These are phyloP conservation scores for Drosophila pectinifera DNA, from an alignment of 1,140 invertebrate species.

Conservation along the genomic window DNA sequence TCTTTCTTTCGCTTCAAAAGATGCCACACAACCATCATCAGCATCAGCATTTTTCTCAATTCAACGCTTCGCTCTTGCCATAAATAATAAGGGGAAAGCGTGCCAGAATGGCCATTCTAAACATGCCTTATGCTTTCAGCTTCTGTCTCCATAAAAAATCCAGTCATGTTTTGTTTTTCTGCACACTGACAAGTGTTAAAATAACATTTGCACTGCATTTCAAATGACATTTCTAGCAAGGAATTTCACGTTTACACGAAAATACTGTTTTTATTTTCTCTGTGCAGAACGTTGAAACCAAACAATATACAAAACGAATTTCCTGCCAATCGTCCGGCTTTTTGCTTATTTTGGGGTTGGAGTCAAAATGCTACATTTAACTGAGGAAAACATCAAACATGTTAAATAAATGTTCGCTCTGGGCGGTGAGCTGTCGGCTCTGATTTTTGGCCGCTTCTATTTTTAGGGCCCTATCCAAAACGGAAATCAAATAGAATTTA, in stretches of 20 bases:
- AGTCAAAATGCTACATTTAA: constrained; percentile 42
- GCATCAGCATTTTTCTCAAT: constrained; percentile 32
- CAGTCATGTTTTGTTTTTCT: constrained; percentile 41
- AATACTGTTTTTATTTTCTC: constrained; percentile 6
- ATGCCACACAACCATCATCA: neutral
- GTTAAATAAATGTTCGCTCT: constrained; percentile 40
- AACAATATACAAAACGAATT: constrained; percentile 53
- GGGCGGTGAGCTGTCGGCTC: constrained; percentile 15
- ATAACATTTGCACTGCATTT: constrained; percentile 65
- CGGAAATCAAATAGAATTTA: constrained; percentile 58
- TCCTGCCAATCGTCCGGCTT: constrained; percentile 17
- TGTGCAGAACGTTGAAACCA: constrained; percentile 28
- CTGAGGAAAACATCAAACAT: constrained; percentile 48
- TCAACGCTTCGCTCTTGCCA: constrained; percentile 29
- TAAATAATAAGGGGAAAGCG: constrained; percentile 46
- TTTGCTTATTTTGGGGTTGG: constrained; percentile 4
- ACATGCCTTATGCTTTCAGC: constrained; percentile 18
- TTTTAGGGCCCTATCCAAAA: constrained; percentile 40
- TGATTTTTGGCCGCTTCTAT: constrained; percentile 43
- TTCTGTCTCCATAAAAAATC: constrained; percentile 13
- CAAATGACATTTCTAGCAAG: constrained; percentile 39
- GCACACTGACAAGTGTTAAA: constrained; percentile 55
- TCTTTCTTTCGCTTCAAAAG: neutral
- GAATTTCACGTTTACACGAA: constrained; percentile 12
- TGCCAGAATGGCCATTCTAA: constrained; percentile 43